phyloP scores from a whole-genome alignment of 2,888 invertebrate genomes.

The Limnephilus lunatus region DNA sequence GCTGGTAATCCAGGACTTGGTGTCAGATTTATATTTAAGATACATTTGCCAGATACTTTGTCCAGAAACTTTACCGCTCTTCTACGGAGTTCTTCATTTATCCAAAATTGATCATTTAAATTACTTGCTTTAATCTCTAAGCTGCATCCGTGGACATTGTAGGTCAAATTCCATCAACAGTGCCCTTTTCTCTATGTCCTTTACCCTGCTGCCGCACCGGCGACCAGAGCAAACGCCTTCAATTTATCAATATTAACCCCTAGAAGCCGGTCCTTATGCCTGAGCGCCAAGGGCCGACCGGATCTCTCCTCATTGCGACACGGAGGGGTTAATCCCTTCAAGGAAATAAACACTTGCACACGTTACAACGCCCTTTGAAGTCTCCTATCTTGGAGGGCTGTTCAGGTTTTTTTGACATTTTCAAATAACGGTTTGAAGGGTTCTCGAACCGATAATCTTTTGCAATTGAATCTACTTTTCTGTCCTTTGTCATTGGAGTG shows the following conservation, averaged over 20 bases:
- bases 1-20: too few species aligned
- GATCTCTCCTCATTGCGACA: slow-evolving; percentile 61
- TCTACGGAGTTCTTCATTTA: too few species aligned
- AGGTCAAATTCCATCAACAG: neutral
- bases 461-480: neutral
- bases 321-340: slow-evolving; percentile 60
- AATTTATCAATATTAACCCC: slow-evolving; percentile 64
- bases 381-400: neutral
- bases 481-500: neutral
- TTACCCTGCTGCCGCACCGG: neutral
- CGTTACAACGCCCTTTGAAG: slow-evolving; percentile 5
- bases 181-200: neutral
- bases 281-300: slow-evolving; percentile 11
- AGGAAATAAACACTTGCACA: slow-evolving; percentile 47
- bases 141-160: neutral
- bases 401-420: neutral
- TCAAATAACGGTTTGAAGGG: neutral
- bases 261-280: slow-evolving; percentile 32
- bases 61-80: neutral
- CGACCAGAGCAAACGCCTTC: slow-evolving; percentile 59
- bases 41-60: too few species aligned
- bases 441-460: neutral
- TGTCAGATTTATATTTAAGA: too few species aligned
- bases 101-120: neutral
- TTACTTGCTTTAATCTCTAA: neutral